These are phyloP conservation scores for Hippoglossus hippoglossus DNA, from an alignment of 2,797 vertebrate genomes.

Conservation along the genomic window DNA sequence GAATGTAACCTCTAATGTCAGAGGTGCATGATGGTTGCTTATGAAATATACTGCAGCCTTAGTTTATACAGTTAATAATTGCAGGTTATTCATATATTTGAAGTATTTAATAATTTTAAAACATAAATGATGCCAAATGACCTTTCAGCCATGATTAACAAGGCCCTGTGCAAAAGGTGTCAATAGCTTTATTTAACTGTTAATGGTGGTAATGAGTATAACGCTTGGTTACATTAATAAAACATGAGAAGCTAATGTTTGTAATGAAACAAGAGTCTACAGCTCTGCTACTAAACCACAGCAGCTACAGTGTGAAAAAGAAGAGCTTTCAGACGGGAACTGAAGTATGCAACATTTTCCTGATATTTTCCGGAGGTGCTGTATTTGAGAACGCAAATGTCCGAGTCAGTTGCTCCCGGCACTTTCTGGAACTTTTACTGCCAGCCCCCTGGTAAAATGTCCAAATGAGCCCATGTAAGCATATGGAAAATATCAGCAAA, in stretches of 20 bases:
- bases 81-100: background rate
- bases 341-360: too few species aligned
- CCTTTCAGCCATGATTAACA: slow-evolving; percentile 20
- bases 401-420: too few species aligned
- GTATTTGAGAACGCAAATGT: too few species aligned
- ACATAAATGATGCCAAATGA: slow-evolving; percentile 6
- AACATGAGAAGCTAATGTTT: slow-evolving; percentile 27
- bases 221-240: slow-evolving; percentile 37
- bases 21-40: background rate
- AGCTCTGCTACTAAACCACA: background rate
- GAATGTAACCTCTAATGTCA: slow-evolving; percentile 25
- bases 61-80: background rate
- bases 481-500: too few species aligned
- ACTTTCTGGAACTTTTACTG: too few species aligned
- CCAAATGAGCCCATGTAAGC: too few species aligned
- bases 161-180: slow-evolving; percentile 1
- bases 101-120: background rate
- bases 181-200: slow-evolving; percentile 23
- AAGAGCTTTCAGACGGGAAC: too few species aligned
- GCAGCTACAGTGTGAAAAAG: background rate
- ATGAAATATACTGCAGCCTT: background rate
- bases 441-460: too few species aligned
- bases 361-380: too few species aligned
- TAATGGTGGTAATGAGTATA: slow-evolving; percentile 28
- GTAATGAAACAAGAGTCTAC: slow-evolving; percentile 9